These are phyloP conservation scores for Stenichneumon culpator DNA, from an alignment of 2,888 invertebrate genomes.

Conservation along the genomic window DNA sequence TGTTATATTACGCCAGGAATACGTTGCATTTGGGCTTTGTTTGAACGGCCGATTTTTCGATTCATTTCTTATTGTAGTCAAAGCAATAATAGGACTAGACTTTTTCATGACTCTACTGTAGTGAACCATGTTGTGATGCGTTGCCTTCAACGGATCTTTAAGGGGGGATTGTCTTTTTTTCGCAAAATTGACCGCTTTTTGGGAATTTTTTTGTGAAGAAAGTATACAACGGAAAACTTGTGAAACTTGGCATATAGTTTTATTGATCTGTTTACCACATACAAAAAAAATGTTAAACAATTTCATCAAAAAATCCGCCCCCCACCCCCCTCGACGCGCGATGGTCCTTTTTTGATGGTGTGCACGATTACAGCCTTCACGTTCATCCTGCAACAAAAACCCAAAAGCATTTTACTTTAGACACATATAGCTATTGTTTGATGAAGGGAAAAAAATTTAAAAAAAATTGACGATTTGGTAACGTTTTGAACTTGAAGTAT, in stretches of 20 bases:
- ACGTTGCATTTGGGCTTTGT: too few species aligned
- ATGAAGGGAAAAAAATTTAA: conserved; percentile 24
- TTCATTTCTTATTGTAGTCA: too few species aligned
- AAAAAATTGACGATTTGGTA: conserved; percentile 23
- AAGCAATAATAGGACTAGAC: too few species aligned
- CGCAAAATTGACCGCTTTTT: too few species aligned
- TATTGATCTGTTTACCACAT: conserved; percentile 23
- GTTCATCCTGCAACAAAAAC: conserved; percentile 14
- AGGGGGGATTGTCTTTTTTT: too few species aligned
- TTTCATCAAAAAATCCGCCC: conserved; percentile 31
- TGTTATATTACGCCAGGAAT: too few species aligned
- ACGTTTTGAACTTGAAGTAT: conserved; percentile 37
- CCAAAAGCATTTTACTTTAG: conserved; percentile 6
- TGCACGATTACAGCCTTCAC: too few species aligned
- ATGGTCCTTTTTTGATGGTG: conserved; percentile 34
- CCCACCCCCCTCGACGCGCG: conserved; percentile 33
- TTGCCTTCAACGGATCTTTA: conserved; percentile 7
- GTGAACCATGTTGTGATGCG: too few species aligned
- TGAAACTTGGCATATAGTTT: conserved; percentile 44
- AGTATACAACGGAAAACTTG: too few species aligned
- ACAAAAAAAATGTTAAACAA: conserved; percentile 24
- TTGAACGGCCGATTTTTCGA: too few species aligned
- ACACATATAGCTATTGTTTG: conserved; percentile 36
- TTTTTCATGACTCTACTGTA: too few species aligned
- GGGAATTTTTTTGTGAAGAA: too few species aligned